Evolutionary conservation across 2,113 vertebrate species (phyloP), one percentile per base, ranked within the genome.

Genomic region (Aphyosemion australe): DNA sequence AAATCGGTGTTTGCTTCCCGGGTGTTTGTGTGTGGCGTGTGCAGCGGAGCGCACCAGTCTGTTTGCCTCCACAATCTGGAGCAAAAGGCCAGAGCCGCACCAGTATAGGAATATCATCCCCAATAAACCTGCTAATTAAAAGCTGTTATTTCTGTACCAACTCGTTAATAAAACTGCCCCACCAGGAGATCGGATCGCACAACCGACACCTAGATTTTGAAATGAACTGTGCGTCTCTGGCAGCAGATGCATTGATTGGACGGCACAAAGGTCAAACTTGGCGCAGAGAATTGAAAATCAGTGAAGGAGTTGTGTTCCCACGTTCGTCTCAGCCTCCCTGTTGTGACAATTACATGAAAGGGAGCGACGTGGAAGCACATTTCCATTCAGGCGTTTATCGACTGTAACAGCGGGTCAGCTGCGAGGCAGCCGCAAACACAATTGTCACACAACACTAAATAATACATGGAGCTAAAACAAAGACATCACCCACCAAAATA

Each of bases 391-490:
- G 37, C 41, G 50, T 49, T 37, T 83, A 85, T 84, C 49, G 78
- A 88, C 80, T 72, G 78, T 79, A 86, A 46, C 87, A 83, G 80
- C 76, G 55, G 85, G 89, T 86, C 83, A 78, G 78, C 66, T 8
- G 65, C 50, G 3, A 61, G 76, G 53, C 62, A 47, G 77, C 76
- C 41, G 66, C 78, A 83, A 86, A 89, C 84, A 79, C 70, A 69
- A 82, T 61, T 70, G 82, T 88, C 79, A 84, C 80, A 82, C 76
- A 76, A 86, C 81, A 69, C 78, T 85, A 87, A 87, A 90, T 88
- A 88, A 83, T 79, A 85, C 85, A 88, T 56, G 51, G 59, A 47
- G 77, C 62, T 83, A 79, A 85, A 88, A 87, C 84, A 85, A 84
- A 86, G 80, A 74, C 78, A 80, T 85, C 76, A 66, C 61, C 62